Evolutionary conservation across 2,888 invertebrate genomes (phyloP).

Genomic region (Tachystola acroxantha): DNA sequence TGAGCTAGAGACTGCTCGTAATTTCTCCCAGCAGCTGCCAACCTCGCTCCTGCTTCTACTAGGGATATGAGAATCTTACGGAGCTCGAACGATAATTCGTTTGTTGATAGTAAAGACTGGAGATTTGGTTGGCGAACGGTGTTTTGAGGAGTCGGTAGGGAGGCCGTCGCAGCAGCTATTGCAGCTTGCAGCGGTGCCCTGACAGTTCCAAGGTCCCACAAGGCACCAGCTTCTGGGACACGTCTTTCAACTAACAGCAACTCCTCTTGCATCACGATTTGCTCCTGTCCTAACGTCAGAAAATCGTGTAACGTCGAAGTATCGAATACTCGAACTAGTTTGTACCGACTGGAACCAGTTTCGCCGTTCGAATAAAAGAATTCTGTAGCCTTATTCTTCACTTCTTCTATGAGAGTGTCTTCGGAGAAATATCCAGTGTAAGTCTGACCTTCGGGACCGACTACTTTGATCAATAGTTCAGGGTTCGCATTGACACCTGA

Average conservation of each 20-base stretch:
- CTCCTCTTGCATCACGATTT: conserved; percentile 55
- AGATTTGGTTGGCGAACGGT: conserved; percentile 55
- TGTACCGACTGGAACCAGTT: conserved; percentile 48
- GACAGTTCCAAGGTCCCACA: conserved; percentile 64
- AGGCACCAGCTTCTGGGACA: conserved; percentile 52
- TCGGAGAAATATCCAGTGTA: conserved; percentile 52
- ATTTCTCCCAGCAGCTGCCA: conserved; percentile 60
- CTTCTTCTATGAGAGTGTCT: conserved; percentile 60
- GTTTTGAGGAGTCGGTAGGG: conserved; percentile 48
- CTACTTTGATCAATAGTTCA: conserved; percentile 53
- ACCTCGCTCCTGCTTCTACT: conserved; percentile 62
- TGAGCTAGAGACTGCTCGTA: conserved; percentile 58
- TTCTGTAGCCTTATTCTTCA: conserved; percentile 57
- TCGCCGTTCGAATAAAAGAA: conserved; percentile 64
- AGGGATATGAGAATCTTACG: conserved; percentile 64
- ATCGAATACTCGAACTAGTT: conserved; percentile 58
- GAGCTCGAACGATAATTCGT: conserved; percentile 59
- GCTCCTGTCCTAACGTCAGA: conserved; percentile 55
- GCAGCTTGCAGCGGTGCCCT: conserved; percentile 56
- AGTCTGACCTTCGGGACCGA: conserved; percentile 59
- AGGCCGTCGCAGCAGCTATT: conserved; percentile 63
- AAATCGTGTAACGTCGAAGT: conserved; percentile 60
- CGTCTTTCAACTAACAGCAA: conserved; percentile 55
- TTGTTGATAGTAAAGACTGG: conserved; percentile 61
- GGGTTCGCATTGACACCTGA: conserved; percentile 32